These are phyloP conservation scores for Leptogaster cylindrica DNA, from an alignment of 2,888 invertebrate species.

Conservation along the genomic window DNA sequence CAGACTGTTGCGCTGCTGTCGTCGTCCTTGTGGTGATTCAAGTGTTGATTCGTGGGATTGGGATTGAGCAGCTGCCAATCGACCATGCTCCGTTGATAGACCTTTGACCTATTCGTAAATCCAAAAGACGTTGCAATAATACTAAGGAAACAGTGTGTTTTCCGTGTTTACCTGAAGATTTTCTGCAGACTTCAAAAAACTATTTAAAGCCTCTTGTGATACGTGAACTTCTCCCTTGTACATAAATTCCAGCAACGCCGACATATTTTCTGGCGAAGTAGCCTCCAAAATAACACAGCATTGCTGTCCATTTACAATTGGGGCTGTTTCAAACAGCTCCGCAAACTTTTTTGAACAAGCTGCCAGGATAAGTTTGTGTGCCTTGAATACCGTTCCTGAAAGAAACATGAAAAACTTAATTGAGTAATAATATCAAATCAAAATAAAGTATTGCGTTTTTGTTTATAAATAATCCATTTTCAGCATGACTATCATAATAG, in stretches of 20 bases:
- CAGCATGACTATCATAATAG: too few species aligned
- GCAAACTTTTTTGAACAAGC: constrained; percentile 94
- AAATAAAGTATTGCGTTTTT: too few species aligned
- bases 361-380: constrained; percentile 88
- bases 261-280: constrained; percentile 88
- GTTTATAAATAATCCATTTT: too few species aligned
- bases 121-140: too few species aligned
- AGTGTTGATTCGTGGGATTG: constrained; percentile 58
- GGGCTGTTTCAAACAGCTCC: constrained; percentile 87
- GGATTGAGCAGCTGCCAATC: constrained; percentile 62
- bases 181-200: constrained; percentile 90
- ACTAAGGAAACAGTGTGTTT: too few species aligned
- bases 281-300: constrained; percentile 89
- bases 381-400: constrained; percentile 87
- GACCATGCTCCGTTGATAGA: constrained; percentile 75
- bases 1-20: constrained; percentile 60
- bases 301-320: constrained; percentile 71
- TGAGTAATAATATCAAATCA: too few species aligned
- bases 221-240: constrained; percentile 94
- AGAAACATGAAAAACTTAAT: too few species aligned
- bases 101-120: constrained; percentile 78
- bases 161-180: constrained; percentile 72
- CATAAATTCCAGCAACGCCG: constrained; percentile 90
- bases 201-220: constrained; percentile 88
- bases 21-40: constrained; percentile 62